phyloP scores from a whole-genome alignment of 1,140 invertebrate species.

The Maconellicoccus hirsutus region DNA sequence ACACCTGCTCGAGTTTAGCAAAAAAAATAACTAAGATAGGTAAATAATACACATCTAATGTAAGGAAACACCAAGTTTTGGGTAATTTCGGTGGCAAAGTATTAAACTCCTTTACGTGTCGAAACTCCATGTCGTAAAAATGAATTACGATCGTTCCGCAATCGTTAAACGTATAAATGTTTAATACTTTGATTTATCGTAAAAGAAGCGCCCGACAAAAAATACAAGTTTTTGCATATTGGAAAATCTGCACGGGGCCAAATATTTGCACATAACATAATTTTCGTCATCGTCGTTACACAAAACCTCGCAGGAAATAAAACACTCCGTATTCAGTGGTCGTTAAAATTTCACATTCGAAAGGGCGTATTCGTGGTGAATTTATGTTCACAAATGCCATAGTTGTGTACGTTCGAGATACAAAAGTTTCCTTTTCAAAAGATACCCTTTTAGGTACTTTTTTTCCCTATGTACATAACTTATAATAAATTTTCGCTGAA shows the following conservation, averaged over 20 bases:
- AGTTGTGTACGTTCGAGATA: neutral
- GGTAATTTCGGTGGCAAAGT: neutral
- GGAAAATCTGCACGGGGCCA: neutral
- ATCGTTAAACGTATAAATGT: neutral
- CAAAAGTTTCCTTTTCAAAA: neutral
- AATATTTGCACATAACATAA: constrained; percentile 1
- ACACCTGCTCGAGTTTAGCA: no score
- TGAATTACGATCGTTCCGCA: neutral
- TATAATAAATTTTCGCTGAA: no score
- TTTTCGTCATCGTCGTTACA: neutral
- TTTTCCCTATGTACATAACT: no score
- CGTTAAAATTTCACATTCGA: neutral
- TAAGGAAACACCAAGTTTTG: neutral
- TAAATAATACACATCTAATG: no score
- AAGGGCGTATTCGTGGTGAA: neutral
- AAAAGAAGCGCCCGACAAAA: neutral
- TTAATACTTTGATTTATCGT: neutral
- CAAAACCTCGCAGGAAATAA: neutral
- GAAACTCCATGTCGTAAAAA: neutral
- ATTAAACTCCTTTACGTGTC: constrained; percentile 8
- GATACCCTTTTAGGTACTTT: no score
- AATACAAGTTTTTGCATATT: neutral
- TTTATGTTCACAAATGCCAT: neutral
- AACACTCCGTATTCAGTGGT: neutral
- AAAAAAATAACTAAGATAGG: no score